Conservation (phyloP, 2,888 invertebrate genomes). For the Lasioglossum oenotherae region DNA sequence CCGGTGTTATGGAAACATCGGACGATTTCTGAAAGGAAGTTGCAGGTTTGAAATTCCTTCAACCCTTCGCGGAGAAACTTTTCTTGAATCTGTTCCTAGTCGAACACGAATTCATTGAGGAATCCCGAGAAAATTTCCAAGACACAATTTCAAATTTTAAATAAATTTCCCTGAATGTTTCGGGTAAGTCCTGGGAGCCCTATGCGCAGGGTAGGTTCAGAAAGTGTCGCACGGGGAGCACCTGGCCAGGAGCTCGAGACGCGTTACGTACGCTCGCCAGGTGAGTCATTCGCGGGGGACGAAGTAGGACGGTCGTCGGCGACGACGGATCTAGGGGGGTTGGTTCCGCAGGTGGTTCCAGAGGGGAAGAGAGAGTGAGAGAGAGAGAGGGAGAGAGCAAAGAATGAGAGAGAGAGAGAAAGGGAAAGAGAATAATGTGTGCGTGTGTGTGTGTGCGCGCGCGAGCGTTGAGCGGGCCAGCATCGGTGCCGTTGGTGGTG, state of each 20-base stretch:
- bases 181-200: too few relatives aligned
- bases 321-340: slow-evolving; percentile 52
- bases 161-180: too few relatives aligned
- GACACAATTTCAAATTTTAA: too few relatives aligned
- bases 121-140: too few relatives aligned
- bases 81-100: too few relatives aligned
- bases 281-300: slow-evolving; percentile 53
- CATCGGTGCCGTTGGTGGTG: slow-evolving; percentile 49
- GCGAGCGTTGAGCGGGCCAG: background rate
- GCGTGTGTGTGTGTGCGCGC: background rate
- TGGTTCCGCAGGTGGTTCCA: slow-evolving; percentile 74
- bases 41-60: background rate
- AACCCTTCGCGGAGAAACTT: too few relatives aligned
- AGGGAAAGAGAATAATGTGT: too few relatives aligned
- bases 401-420: background rate
- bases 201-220: background rate
- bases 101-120: too few relatives aligned
- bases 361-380: slow-evolving; percentile 10
- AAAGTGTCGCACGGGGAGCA: slow-evolving; percentile 14
- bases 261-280: slow-evolving; percentile 23
- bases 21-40: background rate
- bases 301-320: slow-evolving; percentile 28
- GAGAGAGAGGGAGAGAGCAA: background rate
- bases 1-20: background rate
- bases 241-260: background rate